These are phyloP conservation scores for Anoura caudifer DNA, from an alignment of 2,113 vertebrate genomes.

Conservation along the genomic window DNA sequence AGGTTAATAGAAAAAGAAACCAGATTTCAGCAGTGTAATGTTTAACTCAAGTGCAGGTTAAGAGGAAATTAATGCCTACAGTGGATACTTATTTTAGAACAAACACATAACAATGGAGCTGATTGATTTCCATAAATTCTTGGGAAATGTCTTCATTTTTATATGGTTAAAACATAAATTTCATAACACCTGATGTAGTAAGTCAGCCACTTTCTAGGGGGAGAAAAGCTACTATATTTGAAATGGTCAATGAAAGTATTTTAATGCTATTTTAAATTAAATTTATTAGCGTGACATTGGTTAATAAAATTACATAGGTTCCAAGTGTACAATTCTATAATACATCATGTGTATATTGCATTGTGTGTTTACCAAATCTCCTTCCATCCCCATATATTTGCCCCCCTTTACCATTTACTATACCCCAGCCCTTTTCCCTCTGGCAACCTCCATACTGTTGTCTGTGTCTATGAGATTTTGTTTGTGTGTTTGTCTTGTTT, in stretches of 20 bases:
- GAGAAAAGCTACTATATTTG: neutral
- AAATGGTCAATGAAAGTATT: neutral
- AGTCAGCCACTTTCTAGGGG: neutral
- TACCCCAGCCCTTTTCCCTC: neutral
- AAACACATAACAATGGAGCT: conserved; percentile 14
- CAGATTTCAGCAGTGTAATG: conserved; percentile 12
- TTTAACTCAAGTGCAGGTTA: conserved; percentile 44
- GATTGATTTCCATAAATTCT: conserved; percentile 31
- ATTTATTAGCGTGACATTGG: neutral
- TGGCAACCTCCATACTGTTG: neutral
- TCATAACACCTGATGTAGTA: neutral
- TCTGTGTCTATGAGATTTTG: neutral
- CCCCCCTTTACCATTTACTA: neutral
- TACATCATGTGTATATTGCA: neutral
- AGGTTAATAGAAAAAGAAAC: conserved; percentile 48
- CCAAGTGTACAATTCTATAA: neutral
- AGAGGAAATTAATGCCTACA: conserved; percentile 31
- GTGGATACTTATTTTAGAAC: conserved; percentile 28
- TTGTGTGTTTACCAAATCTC: neutral
- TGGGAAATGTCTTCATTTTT: conserved; percentile 18
- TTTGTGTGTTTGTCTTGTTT: neutral
- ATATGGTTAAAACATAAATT: conserved; percentile 25
- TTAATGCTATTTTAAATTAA: neutral
- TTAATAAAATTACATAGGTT: neutral
- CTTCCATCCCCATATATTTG: neutral